phyloP scores from a whole-genome alignment of 2,888 invertebrate species.

The Drosophila subquinaria region DNA sequence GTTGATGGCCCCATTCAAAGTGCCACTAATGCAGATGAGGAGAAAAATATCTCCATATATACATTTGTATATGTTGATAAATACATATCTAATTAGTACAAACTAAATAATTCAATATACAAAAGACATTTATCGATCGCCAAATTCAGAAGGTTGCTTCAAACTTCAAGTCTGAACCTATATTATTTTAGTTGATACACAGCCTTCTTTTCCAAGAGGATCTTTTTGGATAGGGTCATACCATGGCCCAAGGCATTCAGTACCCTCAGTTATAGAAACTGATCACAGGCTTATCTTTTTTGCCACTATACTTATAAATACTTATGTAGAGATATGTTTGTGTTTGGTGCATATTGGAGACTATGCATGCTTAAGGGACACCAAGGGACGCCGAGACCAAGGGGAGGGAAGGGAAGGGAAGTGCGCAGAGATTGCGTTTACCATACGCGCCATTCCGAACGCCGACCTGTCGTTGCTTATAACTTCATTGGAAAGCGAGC shows the following conservation, averaged over 20 bases:
- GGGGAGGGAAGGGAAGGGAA: neutral
- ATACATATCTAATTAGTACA: neutral
- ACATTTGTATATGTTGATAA: neutral
- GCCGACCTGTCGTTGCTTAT: constrained; percentile 65
- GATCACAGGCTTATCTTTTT: neutral
- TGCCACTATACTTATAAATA: neutral
- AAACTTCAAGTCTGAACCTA: no score
- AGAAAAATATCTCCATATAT: constrained; percentile 6
- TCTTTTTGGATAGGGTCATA: neutral
- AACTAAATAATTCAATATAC: no score
- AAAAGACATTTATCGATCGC: no score
- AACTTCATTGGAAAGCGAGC: constrained; percentile 75
- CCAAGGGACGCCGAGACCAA: neutral
- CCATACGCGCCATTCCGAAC: constrained; percentile 39
- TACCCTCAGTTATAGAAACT: neutral
- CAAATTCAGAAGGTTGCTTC: no score
- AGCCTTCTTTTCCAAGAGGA: no score
- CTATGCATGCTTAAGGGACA: neutral
- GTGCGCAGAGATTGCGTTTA: constrained; percentile 31
- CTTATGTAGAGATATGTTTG: neutral
- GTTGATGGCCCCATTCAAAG: constrained; percentile 34
- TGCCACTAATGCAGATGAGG: constrained; percentile 22
- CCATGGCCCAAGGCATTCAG: neutral
- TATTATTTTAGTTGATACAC: no score
- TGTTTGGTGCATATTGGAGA: neutral